Evolutionary conservation across 1,140 invertebrate species (phyloP).

Genomic region (Drosophila pectinifera): DNA sequence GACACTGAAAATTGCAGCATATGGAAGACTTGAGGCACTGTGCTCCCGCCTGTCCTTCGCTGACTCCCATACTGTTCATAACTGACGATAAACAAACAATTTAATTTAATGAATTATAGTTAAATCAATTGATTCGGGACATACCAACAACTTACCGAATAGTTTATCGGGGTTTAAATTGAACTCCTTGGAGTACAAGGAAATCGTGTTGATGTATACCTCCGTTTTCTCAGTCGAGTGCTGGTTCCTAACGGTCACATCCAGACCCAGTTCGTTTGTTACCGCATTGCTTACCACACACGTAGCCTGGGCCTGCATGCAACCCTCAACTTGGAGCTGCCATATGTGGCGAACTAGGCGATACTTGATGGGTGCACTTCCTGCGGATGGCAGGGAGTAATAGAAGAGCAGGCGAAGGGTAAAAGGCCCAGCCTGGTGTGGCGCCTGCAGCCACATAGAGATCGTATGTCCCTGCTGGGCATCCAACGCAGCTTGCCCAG

Average conservation of each 20-base stretch:
- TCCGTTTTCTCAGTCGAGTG: constrained; percentile 89
- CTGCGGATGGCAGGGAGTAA: constrained; percentile 87
- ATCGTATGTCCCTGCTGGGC: constrained; percentile 87
- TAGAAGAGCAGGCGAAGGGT: constrained; percentile 90
- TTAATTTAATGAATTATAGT: neutral
- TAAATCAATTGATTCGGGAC: neutral
- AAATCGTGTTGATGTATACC: constrained; percentile 84
- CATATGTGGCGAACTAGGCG: constrained; percentile 89
- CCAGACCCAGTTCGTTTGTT: constrained; percentile 87
- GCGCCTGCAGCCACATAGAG: constrained; percentile 89
- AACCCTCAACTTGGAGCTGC: constrained; percentile 89
- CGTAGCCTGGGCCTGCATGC: constrained; percentile 87
- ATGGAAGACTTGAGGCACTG: constrained; percentile 71
- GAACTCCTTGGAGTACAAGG: constrained; percentile 75
- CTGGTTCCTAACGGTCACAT: constrained; percentile 88
- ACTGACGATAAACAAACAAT: constrained; percentile 37
- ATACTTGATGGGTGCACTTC: constrained; percentile 86
- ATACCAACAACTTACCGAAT: constrained; percentile 59
- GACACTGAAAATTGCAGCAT: constrained; percentile 69
- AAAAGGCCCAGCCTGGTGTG: constrained; percentile 88
- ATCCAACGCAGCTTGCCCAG: constrained; percentile 84
- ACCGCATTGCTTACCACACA: constrained; percentile 85
- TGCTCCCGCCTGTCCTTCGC: constrained; percentile 58
- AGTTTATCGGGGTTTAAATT: constrained; percentile 64
- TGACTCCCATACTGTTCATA: constrained; percentile 75